Base-by-base conservation (phyloP, 2,888 invertebrate species). In the Brassicogethes aeneus region DNA sequence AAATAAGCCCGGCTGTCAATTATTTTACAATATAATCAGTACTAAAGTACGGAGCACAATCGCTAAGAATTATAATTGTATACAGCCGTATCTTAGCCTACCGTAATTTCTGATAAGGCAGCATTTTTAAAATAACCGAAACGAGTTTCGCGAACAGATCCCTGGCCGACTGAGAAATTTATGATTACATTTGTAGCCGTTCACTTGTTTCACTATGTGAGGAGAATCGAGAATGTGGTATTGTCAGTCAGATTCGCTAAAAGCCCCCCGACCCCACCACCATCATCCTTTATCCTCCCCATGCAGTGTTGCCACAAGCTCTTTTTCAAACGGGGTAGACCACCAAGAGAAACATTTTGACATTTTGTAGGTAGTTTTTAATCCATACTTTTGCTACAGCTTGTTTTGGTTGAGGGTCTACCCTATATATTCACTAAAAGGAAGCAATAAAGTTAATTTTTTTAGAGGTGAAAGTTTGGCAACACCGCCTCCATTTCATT, bases 181-280 rank as follows among this genome's bases (percentile, higher is more conserved):
- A 64, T 60, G 63, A 61, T 62, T 61, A 61, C 59, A 62, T 62
- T 63, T 63, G 62, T 61, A 56, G 60, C 62, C 61, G 62, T 61
- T 62, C 62, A n/a, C n/a, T 62, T 61, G 62, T 61, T 61, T 60
- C 61, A 55, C 58, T 56, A 58, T 62, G 62, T 62, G 62, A 62
- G 56, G 59, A 62, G 62, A 62, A 63, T 62, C 55, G 55, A 53
- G 59, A 60, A 62, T 63, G 57, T 53, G 54, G 61, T 56, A 60
- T 62, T 62, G 61, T 61, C 60, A 59, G 58, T 60, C 59, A 57
- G 55, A 58, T 55, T 48, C 47, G 47, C 52, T 48, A 52, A 52
- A 54, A 49, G 44, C 43, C 40, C 36, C 12, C n/a, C 36, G 5
- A 14, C 15, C 16, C 3, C 17, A 17, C n/a, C n/a, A n/a, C n/a